phyloP scores from a whole-genome alignment of 2,113 vertebrate genomes.

The Clarias macrocephalus region DNA sequence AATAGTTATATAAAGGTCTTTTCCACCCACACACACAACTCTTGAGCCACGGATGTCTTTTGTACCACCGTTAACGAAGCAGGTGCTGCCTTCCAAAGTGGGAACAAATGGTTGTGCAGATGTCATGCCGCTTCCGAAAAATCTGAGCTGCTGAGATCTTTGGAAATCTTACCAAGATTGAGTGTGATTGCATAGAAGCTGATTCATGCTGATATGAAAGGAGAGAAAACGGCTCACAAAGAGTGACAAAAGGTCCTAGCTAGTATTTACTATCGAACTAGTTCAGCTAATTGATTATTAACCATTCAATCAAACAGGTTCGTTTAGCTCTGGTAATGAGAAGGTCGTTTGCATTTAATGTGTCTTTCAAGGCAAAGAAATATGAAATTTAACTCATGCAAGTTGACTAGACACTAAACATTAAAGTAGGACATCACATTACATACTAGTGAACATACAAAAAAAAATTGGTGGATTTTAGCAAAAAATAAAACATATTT shows the following conservation, averaged over 20 bases:
- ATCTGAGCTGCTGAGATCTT: not conserved
- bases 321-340: too few relatives aligned
- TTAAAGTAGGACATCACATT: too few relatives aligned
- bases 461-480: too few relatives aligned
- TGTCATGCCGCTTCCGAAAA: not conserved
- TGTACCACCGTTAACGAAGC: not conserved
- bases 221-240: not conserved
- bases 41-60: not conserved
- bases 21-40: not conserved
- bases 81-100: not conserved
- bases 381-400: too few relatives aligned
- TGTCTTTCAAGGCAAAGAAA: too few relatives aligned
- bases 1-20: not conserved
- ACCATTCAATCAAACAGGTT: too few relatives aligned
- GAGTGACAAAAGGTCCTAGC: not conserved
- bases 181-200: not conserved
- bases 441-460: too few relatives aligned
- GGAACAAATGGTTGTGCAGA: conserved; percentile 5
- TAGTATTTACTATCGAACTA: not conserved
- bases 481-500: too few relatives aligned
- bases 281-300: too few relatives aligned
- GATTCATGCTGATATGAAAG: not conserved
- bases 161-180: not conserved
- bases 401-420: too few relatives aligned
- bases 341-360: too few relatives aligned